Evolutionary conservation across 2,888 invertebrate genomes (phyloP).

Genomic region (Emmelina monodactyla): DNA sequence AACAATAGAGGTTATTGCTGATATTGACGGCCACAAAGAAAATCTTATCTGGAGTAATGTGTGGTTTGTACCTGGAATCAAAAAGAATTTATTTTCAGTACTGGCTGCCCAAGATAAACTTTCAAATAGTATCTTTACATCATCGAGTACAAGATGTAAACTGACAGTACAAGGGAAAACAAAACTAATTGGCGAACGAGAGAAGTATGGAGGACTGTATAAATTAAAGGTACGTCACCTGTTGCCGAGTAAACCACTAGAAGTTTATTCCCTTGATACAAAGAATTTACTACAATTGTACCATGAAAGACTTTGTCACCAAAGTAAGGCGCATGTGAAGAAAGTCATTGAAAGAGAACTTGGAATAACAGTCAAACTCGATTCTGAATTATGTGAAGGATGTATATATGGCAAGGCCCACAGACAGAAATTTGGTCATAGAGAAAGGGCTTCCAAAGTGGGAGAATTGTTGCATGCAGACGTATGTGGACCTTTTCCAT

Average conservation of each 20-base stretch:
- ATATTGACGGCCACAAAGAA: not conserved
- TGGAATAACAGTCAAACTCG: constrained; percentile 4
- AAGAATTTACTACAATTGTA: constrained; percentile 4
- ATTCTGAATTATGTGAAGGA: constrained; percentile 9
- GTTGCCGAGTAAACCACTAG: not conserved
- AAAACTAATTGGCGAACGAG: constrained; percentile 4
- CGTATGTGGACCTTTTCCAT: too few species aligned
- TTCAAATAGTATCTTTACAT: constrained; percentile 2
- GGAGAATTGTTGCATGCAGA: constrained; percentile 11
- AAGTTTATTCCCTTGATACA: not conserved
- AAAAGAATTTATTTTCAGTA: constrained; percentile 7
- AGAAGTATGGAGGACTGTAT: constrained; percentile 5
- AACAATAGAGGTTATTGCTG: not conserved
- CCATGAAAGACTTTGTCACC: too few species aligned
- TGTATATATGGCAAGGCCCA: constrained; percentile 12
- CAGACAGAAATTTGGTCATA: constrained; percentile 8
- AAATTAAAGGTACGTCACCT: constrained; percentile 4
- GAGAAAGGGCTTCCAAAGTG: constrained; percentile 7
- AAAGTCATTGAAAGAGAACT: constrained; percentile 8
- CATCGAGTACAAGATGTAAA: too few species aligned
- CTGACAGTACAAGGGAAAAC: constrained; percentile 2
- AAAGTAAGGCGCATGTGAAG: too few species aligned
- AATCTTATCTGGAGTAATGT: constrained; percentile 2
- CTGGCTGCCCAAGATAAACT: constrained; percentile 4
- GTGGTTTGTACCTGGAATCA: constrained; percentile 9